A percentile compares a stretch with the other conserved stretches of the same genome.
These are phyloP conservation scores for Monomorium pharaonis DNA, from an alignment of 1,140 invertebrate genomes.

Conservation along the genomic window DNA sequence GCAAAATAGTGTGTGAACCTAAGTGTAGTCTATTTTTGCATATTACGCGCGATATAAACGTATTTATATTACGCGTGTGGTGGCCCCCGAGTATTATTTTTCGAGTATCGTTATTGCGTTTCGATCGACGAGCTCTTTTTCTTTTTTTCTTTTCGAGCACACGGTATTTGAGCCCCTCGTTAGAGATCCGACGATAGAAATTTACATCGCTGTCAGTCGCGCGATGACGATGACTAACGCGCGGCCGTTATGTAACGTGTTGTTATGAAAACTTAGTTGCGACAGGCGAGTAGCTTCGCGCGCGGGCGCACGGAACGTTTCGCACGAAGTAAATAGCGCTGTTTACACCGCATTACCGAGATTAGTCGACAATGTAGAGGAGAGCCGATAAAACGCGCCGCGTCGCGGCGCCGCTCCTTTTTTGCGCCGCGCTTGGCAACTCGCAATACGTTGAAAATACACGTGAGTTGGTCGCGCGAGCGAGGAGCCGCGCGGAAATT, in stretches of 20 bases:
- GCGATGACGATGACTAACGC: slow-evolving; percentile 31
- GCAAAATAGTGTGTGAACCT: neutral
- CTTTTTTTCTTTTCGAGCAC: neutral
- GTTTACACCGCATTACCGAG: slow-evolving; percentile 50
- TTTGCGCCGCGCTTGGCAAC: slow-evolving; percentile 23
- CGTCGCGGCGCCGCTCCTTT: slow-evolving; percentile 21
- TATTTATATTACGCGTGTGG: neutral
- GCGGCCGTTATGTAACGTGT: slow-evolving; percentile 42
- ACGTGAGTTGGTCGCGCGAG: slow-evolving; percentile 33
- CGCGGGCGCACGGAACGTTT: neutral
- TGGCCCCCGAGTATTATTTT: neutral
- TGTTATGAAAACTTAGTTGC: slow-evolving; percentile 47
- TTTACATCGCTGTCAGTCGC: neutral
- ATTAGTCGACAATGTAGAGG: slow-evolving; percentile 49
- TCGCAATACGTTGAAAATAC: slow-evolving; percentile 43
- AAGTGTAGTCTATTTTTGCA: neutral
- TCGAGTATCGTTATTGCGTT: neutral
- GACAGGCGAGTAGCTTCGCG: slow-evolving; percentile 18
- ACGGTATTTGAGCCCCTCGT: neutral
- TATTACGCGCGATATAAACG: neutral
- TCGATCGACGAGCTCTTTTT: neutral
- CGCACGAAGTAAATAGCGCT: slow-evolving; percentile 50
- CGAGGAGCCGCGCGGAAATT: slow-evolving; percentile 3
- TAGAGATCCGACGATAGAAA: slow-evolving; percentile 25
- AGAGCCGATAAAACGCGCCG: slow-evolving; percentile 39